Base-by-base conservation (phyloP, 1,140 invertebrate genomes). In the Branchinecta lynchi region DNA sequence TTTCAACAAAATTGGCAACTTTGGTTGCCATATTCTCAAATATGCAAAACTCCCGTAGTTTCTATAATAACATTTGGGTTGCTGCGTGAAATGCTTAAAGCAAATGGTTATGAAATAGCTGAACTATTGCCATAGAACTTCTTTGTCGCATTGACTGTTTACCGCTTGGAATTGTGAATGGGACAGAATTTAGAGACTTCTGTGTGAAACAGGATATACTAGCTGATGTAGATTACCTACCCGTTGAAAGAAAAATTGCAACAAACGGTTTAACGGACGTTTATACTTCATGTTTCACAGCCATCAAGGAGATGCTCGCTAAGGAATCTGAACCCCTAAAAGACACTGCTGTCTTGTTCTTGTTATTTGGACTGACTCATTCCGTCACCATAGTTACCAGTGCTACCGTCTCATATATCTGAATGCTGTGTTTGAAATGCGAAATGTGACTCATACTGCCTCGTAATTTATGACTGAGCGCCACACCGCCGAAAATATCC, bases 211-310 rank as follows among this genome's bases (percentile, higher is more conserved):
- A 51, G 9, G 46, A 51, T 51, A 51, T 51, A 51, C 9, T 51
- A 51, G 46, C 46, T 51, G n/a, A 51, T 51, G 46, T n/a, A 51
- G 46, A n/a, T n/a, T 9, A 51, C 46, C 46, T 51, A 51, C 46
- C 46, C 46, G n/a, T 9, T 51, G 46, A 51, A 9, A 51, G 46
- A 51, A 51, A 51, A 9, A 51, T 51, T 51, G 46, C 46, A 51
- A 51, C 46, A 51, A 51, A 51, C n/a, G 9, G 46, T 51, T n/a
- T 51, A 51, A 9, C 9, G 46, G 46, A 51, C 46, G 46, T 51
- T 51, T 51, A 51, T n/a, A 51, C 46, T 51, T 51, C 46, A 51
- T n/a, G 46, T 51, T 51, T 51, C 46, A 51, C 46, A 51, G 46
- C 46, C 46, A 51, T 51, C n/a, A 51, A 51, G 46, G 46, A 51